Evolutionary conservation across 2,113 vertebrate genomes (phyloP).

Genomic region (Cervus canadensis): DNA sequence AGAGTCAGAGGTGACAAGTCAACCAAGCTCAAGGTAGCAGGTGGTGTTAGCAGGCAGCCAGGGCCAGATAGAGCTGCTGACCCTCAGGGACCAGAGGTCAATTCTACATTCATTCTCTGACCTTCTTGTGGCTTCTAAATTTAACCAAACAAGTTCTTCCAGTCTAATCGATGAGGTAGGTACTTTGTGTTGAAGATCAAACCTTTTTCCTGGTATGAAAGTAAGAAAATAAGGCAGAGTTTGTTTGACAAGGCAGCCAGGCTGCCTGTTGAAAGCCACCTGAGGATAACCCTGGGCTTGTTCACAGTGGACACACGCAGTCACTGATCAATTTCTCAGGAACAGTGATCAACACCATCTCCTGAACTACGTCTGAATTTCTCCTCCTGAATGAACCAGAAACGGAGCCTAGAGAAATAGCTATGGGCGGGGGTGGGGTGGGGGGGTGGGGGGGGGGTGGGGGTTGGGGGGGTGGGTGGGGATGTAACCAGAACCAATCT

Average conservation of each 20-base stretch:
- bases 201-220: constrained; percentile 56
- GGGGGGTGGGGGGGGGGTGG: too few species aligned
- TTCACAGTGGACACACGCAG: neutral
- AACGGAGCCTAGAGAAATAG: neutral
- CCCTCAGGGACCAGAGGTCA: neutral
- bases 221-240: neutral
- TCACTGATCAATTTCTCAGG: neutral
- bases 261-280: neutral
- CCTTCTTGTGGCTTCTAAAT: constrained; percentile 64
- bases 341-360: neutral
- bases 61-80: neutral
- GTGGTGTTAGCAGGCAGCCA: rapidly evolving
- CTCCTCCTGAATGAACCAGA: neutral
- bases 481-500: neutral
- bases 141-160: constrained; percentile 68
- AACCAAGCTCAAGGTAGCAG: neutral
- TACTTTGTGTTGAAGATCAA: constrained; percentile 27
- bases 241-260: neutral
- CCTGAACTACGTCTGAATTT: neutral
- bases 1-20: neutral
- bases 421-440: too few species aligned
- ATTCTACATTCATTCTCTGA: constrained; percentile 52
- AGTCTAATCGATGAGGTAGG: neutral
- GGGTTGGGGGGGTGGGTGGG: too few species aligned
- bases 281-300: neutral